Conservation (phyloP, 2,113 vertebrate genomes). For the Felis catus region DNA sequence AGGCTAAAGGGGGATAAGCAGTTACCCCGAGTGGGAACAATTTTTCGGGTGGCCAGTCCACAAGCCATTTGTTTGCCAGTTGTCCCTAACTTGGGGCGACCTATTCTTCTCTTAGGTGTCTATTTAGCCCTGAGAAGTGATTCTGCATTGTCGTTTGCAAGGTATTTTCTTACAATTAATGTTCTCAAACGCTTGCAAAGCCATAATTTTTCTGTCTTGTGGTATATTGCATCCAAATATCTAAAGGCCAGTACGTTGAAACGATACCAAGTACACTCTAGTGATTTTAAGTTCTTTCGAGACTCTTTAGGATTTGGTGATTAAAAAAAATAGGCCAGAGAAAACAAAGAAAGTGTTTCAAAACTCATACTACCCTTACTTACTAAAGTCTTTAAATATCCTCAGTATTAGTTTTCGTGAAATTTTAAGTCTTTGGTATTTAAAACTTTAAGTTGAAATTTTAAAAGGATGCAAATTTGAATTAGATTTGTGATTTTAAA, state of each 20-base stretch:
- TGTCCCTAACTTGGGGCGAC: background rate
- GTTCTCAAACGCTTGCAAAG: background rate
- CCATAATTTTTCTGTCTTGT: background rate
- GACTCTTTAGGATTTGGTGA: background rate
- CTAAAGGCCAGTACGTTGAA: background rate
- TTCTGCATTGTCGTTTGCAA: background rate
- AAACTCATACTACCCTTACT: background rate
- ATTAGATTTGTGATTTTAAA: background rate
- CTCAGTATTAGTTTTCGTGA: background rate
- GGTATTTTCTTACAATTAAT: background rate
- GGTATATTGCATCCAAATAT: background rate
- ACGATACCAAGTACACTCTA: background rate
- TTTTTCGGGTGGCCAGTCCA: background rate
- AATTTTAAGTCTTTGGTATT: background rate
- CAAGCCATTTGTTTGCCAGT: background rate
- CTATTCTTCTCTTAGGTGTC: background rate
- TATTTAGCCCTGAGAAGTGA: background rate
- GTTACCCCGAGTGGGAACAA: background rate
- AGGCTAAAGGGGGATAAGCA: background rate
- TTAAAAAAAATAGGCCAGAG: background rate
- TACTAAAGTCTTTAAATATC: background rate
- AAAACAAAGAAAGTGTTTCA: background rate
- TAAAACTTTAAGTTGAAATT: background rate
- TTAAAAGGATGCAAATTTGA: background rate
- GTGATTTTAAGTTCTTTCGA: background rate